Conservation (phyloP, 2,113 vertebrate species). For the Oreotrochilus melanogaster region DNA sequence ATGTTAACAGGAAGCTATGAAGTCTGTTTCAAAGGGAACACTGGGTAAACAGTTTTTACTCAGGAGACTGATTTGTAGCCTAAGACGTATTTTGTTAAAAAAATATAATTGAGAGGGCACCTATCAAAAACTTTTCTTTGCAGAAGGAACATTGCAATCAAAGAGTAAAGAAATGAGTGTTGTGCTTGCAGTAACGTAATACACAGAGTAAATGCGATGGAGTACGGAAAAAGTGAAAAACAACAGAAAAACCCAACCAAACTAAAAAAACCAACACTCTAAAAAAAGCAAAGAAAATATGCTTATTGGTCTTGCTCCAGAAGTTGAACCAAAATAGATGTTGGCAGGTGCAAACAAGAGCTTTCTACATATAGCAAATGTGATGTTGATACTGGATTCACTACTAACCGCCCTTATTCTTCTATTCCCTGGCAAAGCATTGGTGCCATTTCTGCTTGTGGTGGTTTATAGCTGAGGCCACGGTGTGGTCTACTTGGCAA, state of each 20-base stretch:
- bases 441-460: background rate
- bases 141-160: too few relatives aligned
- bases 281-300: background rate
- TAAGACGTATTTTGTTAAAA: background rate
- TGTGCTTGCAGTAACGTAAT: too few relatives aligned
- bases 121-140: background rate
- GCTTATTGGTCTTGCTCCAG: background rate
- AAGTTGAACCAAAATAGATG: background rate
- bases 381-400: background rate
- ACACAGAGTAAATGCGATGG: rapidly evolving
- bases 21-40: background rate
- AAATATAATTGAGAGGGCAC: background rate
- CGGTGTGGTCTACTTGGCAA: background rate
- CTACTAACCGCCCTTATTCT: background rate
- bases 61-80: background rate
- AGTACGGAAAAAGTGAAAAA: background rate
- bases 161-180: background rate
- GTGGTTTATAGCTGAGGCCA: background rate
- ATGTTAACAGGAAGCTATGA: background rate
- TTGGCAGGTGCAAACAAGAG: background rate
- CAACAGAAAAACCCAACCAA: background rate
- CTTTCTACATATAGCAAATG: rapidly evolving
- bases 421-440: background rate
- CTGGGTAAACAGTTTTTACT: background rate
- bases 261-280: background rate